Conservation (phyloP, 2,888 invertebrate species). For the Tipula unca region DNA sequence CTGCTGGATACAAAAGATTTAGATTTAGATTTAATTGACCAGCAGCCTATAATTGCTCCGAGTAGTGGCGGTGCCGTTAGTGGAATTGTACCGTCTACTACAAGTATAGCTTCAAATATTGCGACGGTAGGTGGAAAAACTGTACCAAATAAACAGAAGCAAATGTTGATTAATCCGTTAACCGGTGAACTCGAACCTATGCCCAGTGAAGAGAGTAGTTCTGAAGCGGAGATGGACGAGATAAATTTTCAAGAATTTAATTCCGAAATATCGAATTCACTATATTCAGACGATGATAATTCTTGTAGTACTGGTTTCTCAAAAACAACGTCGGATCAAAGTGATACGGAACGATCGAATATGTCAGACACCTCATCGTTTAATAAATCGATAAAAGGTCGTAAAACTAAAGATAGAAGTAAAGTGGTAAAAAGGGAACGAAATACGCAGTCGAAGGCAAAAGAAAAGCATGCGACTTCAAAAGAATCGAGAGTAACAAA, state of each 20-base stretch:
- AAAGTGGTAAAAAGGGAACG: conserved; percentile 21
- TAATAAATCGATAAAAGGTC: conserved; percentile 43
- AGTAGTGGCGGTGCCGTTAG: conserved; percentile 15
- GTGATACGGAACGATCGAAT: conserved; percentile 42
- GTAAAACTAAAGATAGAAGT: conserved; percentile 18
- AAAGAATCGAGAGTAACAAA: neutral
- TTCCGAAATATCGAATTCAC: conserved; percentile 44
- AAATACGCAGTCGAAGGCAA: neutral
- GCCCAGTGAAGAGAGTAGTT: conserved; percentile 56
- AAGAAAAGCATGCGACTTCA: neutral
- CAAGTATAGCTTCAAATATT: neutral
- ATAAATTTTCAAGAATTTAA: conserved; percentile 36
- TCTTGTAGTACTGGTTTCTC: conserved; percentile 47
- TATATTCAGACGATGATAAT: conserved; percentile 53
- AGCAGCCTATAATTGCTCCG: conserved; percentile 38
- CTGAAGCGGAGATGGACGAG: conserved; percentile 47
- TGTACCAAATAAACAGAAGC: conserved; percentile 58
- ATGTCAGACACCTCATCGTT: conserved; percentile 46
- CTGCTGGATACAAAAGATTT: conserved; percentile 39
- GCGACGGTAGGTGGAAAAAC: conserved; percentile 19
- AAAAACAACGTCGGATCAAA: conserved; percentile 45
- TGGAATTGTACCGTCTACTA: neutral
- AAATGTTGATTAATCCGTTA: conserved; percentile 82
- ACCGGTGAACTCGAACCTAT: conserved; percentile 80
- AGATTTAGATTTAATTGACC: conserved; percentile 40